A percentile compares a stretch with the other conserved stretches of the same genome.
Evolutionary conservation across 2,113 vertebrate species (phyloP).

Genomic region (Oenanthe oenanthe): DNA sequence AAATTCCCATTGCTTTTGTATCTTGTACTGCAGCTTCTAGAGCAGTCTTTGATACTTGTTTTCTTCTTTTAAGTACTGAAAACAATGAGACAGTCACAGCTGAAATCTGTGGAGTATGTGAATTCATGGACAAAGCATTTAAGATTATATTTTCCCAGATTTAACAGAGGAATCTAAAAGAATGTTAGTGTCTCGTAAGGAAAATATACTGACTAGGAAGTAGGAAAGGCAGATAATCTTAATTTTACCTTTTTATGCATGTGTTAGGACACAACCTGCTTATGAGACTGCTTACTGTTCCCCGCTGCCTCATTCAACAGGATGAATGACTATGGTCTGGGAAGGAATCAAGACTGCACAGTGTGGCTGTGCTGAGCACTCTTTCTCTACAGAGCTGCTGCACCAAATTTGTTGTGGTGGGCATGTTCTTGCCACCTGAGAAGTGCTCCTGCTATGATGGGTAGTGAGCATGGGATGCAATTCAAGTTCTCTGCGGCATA

Average conservation of each 20-base stretch:
- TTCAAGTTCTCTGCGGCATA: fast-evolving
- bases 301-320: not conserved
- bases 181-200: not conserved
- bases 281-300: not conserved
- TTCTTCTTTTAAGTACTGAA: not conserved
- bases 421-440: not conserved
- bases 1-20: not conserved
- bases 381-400: not conserved
- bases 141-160: not conserved
- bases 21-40: not conserved
- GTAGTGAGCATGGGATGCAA: fast-evolving
- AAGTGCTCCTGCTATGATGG: not conserved
- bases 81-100: not conserved
- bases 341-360: not conserved
- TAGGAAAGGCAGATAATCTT: not conserved
- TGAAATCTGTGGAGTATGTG: not conserved
- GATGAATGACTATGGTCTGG: not conserved
- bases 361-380: not conserved
- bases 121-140: not conserved
- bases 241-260: not conserved
- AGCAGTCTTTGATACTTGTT: not conserved
- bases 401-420: not conserved
- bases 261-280: not conserved
- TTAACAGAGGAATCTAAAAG: not conserved
- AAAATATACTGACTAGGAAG: not conserved